Percentiles rank a stretch among this genome's conserved stretches.
phyloP scores from a whole-genome alignment of 92 coral and sea anemone species.

The Ricordea florida region DNA sequence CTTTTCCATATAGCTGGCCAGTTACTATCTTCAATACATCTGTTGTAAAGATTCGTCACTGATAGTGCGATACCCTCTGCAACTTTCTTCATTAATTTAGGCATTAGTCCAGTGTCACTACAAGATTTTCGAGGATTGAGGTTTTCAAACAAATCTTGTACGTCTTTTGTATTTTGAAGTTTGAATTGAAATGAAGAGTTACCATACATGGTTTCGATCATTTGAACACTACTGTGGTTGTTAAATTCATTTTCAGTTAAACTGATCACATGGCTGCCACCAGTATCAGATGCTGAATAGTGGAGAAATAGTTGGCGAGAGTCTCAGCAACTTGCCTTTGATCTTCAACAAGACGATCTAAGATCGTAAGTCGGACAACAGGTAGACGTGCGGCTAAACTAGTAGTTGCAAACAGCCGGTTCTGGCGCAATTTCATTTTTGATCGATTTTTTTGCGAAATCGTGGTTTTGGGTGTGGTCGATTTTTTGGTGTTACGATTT shows the following conservation, averaged over 20 bases:
- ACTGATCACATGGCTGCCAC: conserved; percentile 18
- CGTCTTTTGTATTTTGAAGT: background rate
- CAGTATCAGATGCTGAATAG: conserved; percentile 22
- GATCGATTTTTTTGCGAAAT: no score
- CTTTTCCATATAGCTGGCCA: no score
- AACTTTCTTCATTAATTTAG: conserved; percentile 6
- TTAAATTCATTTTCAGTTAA: conserved; percentile 4
- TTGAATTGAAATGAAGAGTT: conserved; percentile 8
- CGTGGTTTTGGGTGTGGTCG: no score
- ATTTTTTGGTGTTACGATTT: no score
- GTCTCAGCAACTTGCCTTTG: conserved; percentile 20
- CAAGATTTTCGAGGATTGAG: conserved; percentile 1
- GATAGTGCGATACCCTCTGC: conserved; percentile 42
- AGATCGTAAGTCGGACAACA: no score
- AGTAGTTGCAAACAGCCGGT: no score
- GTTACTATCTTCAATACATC: no score
- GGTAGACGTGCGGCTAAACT: no score
- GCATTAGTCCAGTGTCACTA: background rate
- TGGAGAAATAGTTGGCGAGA: conserved; percentile 21
- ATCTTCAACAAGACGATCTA: no score
- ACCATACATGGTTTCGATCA: background rate
- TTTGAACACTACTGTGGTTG: conserved; percentile 14
- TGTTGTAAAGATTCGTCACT: conserved; percentile 4
- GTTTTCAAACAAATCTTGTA: conserved; percentile 3
- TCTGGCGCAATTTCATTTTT: no score